These are phyloP conservation scores for Leptinotarsa defecta DNA, from an alignment of 1,140 invertebrate genomes.

Conservation along the genomic window DNA sequence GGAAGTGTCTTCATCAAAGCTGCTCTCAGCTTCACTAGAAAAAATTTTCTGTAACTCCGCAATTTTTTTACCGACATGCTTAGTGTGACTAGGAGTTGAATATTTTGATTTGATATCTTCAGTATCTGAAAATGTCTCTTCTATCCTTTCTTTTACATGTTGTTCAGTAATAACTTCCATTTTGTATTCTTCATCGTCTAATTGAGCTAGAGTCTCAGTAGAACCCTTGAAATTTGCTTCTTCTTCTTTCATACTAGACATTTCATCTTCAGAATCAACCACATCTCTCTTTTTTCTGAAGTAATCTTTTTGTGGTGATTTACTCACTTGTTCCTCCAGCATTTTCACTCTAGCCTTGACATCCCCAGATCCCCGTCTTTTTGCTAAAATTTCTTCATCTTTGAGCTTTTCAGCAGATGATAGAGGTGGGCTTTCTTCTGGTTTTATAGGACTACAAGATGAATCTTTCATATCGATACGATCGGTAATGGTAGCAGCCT, in stretches of 20 bases:
- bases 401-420: slow-evolving; percentile 42
- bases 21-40: slow-evolving; percentile 36
- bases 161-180: slow-evolving; percentile 39
- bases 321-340: slow-evolving; percentile 56
- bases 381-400: slow-evolving; percentile 51
- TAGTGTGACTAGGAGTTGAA: slow-evolving; percentile 43
- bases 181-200: slow-evolving; percentile 50
- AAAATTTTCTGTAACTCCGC: slow-evolving; percentile 59
- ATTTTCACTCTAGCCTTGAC: slow-evolving; percentile 58
- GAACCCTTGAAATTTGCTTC: slow-evolving; percentile 49
- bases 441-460: slow-evolving; percentile 57
- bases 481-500: slow-evolving; percentile 59
- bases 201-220: slow-evolving; percentile 53
- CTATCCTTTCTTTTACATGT: slow-evolving; percentile 31
- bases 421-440: slow-evolving; percentile 46
- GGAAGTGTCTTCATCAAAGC: slow-evolving; percentile 10
- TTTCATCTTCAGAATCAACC: slow-evolving; percentile 54
- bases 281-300: slow-evolving; percentile 45
- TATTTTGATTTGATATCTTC: slow-evolving; percentile 32
- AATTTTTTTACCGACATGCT: slow-evolving; percentile 58
- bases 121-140: slow-evolving; percentile 20
- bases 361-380: slow-evolving; percentile 56
- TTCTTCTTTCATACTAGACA: slow-evolving; percentile 55
- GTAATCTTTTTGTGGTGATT: slow-evolving; percentile 45
- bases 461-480: slow-evolving; percentile 58